phyloP scores from a whole-genome alignment of 2,888 invertebrate genomes.

The Cordylochernes scorpioides region DNA sequence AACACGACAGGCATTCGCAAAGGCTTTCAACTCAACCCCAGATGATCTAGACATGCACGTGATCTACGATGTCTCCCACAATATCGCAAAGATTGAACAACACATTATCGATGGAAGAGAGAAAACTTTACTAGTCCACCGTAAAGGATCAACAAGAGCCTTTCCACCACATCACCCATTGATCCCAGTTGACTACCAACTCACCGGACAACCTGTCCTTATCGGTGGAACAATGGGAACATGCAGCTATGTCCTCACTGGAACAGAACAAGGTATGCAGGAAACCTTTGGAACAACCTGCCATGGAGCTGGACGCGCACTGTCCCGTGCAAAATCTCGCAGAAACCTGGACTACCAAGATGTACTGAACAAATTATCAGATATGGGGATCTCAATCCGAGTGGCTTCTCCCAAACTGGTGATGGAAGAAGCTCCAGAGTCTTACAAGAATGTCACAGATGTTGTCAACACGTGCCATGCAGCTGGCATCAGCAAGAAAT shows the following conservation, averaged over 20 bases:
- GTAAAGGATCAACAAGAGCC: conserved; percentile 93
- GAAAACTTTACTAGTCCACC: conserved; percentile 71
- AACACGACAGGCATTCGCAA: conserved; percentile 68
- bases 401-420: conserved; percentile 96
- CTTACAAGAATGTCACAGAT: conserved; percentile 97
- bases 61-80: conserved; percentile 97
- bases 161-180: conserved; percentile 97
- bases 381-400: conserved; percentile 32
- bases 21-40: conserved; percentile 75
- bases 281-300: conserved; percentile 99
- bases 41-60: conserved; percentile 99
- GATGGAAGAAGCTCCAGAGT: conserved; percentile 98
- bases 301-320: conserved; percentile 89
- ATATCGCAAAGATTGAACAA: conserved; percentile 89
- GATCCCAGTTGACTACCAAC: conserved; percentile 83
- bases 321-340: conserved; percentile 87
- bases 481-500: conserved; percentile 87
- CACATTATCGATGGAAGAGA: conserved; percentile 77
- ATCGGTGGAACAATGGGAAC: conserved; percentile 99
- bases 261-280: conserved; percentile 83
- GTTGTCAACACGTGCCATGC: conserved; percentile 94
- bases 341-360: conserved; percentile 77
- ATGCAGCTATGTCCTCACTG: conserved; percentile 93
- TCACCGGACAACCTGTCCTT: conserved; percentile 91
- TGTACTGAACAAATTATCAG: conserved; percentile 54